phyloP scores from a whole-genome alignment of 1,140 invertebrate genomes.

The Procambarus clarkii region DNA sequence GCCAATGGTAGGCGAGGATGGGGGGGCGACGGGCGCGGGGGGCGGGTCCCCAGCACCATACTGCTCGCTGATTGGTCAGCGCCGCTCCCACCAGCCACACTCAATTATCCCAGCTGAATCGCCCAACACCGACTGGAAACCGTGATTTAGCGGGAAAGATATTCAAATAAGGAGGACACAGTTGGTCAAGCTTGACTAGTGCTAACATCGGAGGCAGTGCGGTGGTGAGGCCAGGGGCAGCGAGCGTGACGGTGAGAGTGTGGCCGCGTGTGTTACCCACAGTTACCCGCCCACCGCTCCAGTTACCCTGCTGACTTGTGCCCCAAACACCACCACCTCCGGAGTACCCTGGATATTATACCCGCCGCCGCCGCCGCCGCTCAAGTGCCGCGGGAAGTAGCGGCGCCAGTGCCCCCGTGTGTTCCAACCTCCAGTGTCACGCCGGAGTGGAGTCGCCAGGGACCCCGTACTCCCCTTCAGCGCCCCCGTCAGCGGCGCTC shows the following conservation, averaged over 20 bases:
- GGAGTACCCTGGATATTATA: constrained; percentile 46
- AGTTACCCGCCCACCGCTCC: constrained; percentile 30
- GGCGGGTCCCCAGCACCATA: constrained; percentile 33
- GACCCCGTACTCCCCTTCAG: constrained; percentile 22
- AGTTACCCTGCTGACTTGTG: constrained; percentile 3
- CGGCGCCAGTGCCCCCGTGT: constrained; percentile 30
- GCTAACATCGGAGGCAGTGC: constrained; percentile 50
- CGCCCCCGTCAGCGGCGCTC: constrained; percentile 30
- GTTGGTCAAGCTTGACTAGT: constrained; percentile 72
- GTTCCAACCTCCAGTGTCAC: not conserved
- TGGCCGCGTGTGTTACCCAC: constrained; percentile 47
- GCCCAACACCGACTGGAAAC: constrained; percentile 63
- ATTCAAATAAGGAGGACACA: constrained; percentile 72
- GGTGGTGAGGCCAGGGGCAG: not conserved
- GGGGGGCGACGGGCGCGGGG: constrained; percentile 42
- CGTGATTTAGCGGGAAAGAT: constrained; percentile 72
- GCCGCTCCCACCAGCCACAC: constrained; percentile 53
- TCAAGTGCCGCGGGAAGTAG: constrained; percentile 36
- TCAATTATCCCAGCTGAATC: constrained; percentile 67
- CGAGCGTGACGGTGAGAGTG: not conserved
- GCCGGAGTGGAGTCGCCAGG: constrained; percentile 47
- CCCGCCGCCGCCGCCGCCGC: constrained; percentile 15
- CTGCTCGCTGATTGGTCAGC: constrained; percentile 51
- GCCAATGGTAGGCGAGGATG: constrained; percentile 56
- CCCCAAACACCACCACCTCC: constrained; percentile 22